phyloP scores from a whole-genome alignment of 2,113 vertebrate species.

The Paramormyrops kingsleyae region DNA sequence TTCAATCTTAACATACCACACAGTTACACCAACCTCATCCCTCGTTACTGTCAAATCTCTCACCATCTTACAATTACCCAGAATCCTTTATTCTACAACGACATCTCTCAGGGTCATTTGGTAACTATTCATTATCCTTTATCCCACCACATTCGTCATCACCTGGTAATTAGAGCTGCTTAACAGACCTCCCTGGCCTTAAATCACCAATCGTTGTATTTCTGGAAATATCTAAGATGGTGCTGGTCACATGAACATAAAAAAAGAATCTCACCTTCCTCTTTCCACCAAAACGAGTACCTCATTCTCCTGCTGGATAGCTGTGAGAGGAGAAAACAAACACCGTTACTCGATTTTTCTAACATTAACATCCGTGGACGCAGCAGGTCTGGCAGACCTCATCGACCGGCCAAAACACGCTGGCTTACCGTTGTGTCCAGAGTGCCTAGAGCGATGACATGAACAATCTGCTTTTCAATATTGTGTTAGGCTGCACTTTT shows the following conservation, averaged over 20 bases:
- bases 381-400: neutral
- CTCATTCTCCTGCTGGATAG: slow-evolving; percentile 77
- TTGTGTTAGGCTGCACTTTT: neutral
- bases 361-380: neutral
- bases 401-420: neutral
- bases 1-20: neutral
- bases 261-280: slow-evolving; percentile 64
- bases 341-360: neutral
- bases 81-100: neutral
- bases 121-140: neutral
- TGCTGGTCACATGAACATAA: neutral
- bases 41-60: neutral
- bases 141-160: neutral
- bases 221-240: neutral
- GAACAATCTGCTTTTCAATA: neutral
- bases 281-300: slow-evolving; percentile 87
- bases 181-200: neutral
- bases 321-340: slow-evolving; percentile 46
- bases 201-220: neutral
- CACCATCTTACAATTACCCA: neutral
- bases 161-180: neutral
- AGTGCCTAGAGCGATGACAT: neutral
- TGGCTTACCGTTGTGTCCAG: neutral
- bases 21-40: neutral
- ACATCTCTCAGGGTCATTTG: neutral